These are phyloP conservation scores for Lagorchestes hirsutus DNA, from an alignment of 2,797 vertebrate species.

Conservation along the genomic window DNA sequence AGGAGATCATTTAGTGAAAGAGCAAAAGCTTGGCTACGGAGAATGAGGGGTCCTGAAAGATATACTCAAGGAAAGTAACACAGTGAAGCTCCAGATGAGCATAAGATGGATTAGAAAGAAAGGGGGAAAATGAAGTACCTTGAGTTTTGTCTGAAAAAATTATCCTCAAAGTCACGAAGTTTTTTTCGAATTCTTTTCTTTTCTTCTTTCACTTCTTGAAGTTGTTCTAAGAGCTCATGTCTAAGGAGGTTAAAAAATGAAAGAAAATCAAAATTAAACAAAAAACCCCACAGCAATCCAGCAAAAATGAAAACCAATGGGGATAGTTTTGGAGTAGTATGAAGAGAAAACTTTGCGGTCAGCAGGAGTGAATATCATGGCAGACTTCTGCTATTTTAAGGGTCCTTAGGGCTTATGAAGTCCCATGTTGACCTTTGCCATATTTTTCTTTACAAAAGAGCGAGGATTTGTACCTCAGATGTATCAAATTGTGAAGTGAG, in stretches of 20 bases:
- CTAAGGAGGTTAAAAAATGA: constrained; percentile 82
- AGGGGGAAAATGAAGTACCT: constrained; percentile 86
- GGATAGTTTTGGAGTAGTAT: not conserved
- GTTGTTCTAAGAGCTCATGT: constrained; percentile 95
- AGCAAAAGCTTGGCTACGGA: not conserved
- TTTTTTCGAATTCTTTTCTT: constrained; percentile 96
- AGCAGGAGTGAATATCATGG: not conserved
- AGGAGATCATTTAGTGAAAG: not conserved
- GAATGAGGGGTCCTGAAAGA: not conserved
- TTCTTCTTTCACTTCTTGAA: constrained; percentile 96
- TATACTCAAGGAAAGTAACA: not conserved
- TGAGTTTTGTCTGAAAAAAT: constrained; percentile 97
- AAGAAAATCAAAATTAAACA: constrained; percentile 13
- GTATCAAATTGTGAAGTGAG: not conserved
- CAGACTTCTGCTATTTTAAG: not conserved
- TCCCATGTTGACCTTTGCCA: not conserved
- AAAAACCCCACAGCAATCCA: not conserved
- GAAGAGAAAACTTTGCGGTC: not conserved
- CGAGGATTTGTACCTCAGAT: not conserved
- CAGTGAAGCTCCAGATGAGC: not conserved
- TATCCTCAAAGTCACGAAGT: constrained; percentile 97
- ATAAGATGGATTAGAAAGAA: accelerated
- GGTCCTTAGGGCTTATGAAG: not conserved
- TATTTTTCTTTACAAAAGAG: not conserved
- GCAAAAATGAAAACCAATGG: not conserved